These are phyloP conservation scores for Drosophila prostipennis DNA, from an alignment of 2,888 invertebrate genomes.

Conservation along the genomic window DNA sequence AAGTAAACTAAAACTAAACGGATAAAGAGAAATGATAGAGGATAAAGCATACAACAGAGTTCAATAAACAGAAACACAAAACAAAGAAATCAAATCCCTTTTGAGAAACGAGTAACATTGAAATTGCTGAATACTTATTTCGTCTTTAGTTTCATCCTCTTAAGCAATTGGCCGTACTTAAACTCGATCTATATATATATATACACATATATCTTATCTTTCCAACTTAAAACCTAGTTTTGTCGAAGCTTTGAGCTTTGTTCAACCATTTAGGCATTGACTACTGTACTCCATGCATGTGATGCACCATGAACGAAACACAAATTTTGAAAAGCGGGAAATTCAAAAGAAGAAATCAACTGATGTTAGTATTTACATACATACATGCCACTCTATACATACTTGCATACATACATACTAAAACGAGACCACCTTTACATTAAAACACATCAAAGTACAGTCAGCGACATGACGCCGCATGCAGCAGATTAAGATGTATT, in stretches of 20 bases:
- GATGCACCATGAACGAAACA: conserved; percentile 44
- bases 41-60: conserved; percentile 17
- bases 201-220: conserved; percentile 7
- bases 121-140: conserved; percentile 30
- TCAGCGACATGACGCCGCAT: conserved; percentile 28
- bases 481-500: conserved; percentile 45
- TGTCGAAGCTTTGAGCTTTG: conserved; percentile 43
- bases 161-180: conserved; percentile 33
- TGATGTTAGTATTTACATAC: conserved; percentile 43
- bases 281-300: conserved; percentile 46
- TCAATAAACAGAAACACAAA: conserved; percentile 16
- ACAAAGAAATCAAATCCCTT: conserved; percentile 9
- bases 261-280: conserved; percentile 44
- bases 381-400: conserved; percentile 36
- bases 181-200: conserved; percentile 8
- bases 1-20: conserved; percentile 21
- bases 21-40: conserved; percentile 1
- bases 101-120: conserved; percentile 8
- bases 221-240: conserved; percentile 38
- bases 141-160: conserved; percentile 18
- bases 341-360: conserved; percentile 20
- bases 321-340: conserved; percentile 34
- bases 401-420: conserved; percentile 32
- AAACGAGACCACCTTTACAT: conserved; percentile 46
- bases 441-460: conserved; percentile 39